Evolutionary conservation across 2,888 invertebrate species (phyloP).

Genomic region (Dinocampus coccinellae): DNA sequence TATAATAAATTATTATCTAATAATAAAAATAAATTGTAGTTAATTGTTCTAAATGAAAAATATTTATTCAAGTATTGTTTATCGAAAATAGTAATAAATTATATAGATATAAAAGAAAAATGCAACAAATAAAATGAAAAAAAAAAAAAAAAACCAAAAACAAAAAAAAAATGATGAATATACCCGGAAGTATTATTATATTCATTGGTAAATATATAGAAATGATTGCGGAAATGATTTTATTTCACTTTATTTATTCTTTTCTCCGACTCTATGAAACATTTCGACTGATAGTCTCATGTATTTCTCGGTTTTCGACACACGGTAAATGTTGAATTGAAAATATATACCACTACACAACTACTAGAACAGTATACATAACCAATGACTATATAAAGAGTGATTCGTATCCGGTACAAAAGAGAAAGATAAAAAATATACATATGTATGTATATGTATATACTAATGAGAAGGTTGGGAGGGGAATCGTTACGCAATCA

Average conservation of each 20-base stretch:
- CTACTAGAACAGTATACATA: background rate
- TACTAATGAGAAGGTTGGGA: background rate
- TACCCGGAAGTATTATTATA: background rate
- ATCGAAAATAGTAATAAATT: no score
- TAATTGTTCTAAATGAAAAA: no score
- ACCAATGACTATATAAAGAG: background rate
- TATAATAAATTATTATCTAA: background rate
- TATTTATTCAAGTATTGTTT: no score
- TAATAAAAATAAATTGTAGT: background rate
- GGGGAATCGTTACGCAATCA: slow-evolving; percentile 11
- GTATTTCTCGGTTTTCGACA: background rate
- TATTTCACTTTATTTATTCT: background rate
- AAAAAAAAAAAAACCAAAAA: background rate
- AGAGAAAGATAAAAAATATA: background rate
- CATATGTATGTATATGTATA: background rate
- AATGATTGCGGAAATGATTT: background rate
- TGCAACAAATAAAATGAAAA: background rate
- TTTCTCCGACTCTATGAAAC: background rate
- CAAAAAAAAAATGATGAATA: background rate
- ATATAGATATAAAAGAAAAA: no score
- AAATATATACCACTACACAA: background rate
- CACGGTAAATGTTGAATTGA: background rate
- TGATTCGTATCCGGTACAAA: background rate
- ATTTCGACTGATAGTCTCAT: background rate
- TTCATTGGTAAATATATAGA: background rate